These are phyloP conservation scores for Ceyx melanurus DNA, from an alignment of 2,113 vertebrate genomes.

Conservation along the genomic window DNA sequence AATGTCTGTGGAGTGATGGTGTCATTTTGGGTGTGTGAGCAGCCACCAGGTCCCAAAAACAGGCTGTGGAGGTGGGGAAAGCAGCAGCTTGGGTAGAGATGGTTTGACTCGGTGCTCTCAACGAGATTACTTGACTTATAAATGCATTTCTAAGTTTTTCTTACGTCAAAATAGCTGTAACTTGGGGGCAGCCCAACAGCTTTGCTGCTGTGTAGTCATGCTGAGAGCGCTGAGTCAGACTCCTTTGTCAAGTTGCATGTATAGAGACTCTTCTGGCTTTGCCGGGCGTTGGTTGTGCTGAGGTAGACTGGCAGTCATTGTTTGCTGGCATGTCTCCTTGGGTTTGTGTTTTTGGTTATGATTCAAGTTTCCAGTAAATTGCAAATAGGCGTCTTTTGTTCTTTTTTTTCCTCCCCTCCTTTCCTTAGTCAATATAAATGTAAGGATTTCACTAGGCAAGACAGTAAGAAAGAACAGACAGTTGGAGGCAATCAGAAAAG, in stretches of 20 bases:
- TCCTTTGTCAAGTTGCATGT: not conserved
- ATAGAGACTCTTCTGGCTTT: not conserved
- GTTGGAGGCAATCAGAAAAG: slow-evolving; percentile 44
- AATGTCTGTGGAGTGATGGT: not conserved
- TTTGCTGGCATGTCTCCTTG: not conserved
- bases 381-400: slow-evolving; percentile 28
- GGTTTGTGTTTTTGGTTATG: not conserved
- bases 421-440: not conserved
- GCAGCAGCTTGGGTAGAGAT: too few species aligned
- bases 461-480: slow-evolving; percentile 5
- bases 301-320: not conserved
- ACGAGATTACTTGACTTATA: not conserved
- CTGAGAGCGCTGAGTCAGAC: slow-evolving; percentile 5
- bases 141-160: not conserved
- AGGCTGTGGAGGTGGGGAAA: not conserved
- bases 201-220: not conserved
- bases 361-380: slow-evolving; percentile 41
- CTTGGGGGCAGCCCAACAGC: not conserved
- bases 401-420: not conserved
- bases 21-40: not conserved
- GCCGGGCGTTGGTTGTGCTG: not conserved
- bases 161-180: not conserved
- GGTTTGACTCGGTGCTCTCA: not conserved
- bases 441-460: not conserved
- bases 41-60: not conserved